Evolutionary conservation across 2,797 vertebrate species (phyloP).

Genomic region (Poecile montanus): DNA sequence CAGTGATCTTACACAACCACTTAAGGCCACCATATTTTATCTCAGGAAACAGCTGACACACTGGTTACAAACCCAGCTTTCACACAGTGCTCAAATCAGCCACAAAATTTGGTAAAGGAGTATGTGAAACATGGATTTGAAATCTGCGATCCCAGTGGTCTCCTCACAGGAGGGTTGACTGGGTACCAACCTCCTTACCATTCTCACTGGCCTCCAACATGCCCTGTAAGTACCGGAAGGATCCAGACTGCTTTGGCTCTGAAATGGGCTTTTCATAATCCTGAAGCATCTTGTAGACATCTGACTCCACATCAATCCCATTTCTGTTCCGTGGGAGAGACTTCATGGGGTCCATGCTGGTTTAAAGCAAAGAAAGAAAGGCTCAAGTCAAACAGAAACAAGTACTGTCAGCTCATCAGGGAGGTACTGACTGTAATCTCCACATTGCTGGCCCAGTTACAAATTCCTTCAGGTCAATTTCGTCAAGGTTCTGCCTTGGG

Average conservation of each 20-base stretch:
- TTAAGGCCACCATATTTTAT: neutral
- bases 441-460: conserved; percentile 7
- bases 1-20: neutral
- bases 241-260: conserved; percentile 95
- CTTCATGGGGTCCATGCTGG: conserved; percentile 83
- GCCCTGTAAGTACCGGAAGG: conserved; percentile 95
- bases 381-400: neutral
- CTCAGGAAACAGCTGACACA: neutral
- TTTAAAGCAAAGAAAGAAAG: conserved; percentile 3
- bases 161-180: neutral
- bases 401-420: neutral
- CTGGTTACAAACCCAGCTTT: neutral
- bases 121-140: neutral
- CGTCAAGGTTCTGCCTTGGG: no score
- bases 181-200: conserved; percentile 75
- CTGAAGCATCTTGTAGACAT: conserved; percentile 97
- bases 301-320: conserved; percentile 87
- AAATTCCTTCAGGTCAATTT: neutral
- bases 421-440: neutral
- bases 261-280: conserved; percentile 84
- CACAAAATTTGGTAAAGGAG: neutral
- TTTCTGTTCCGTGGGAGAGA: conserved; percentile 78
- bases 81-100: neutral
- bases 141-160: accelerated
- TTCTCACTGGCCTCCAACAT: conserved; percentile 94